Percentiles rank a stretch among this genome's conserved stretches.
These are phyloP conservation scores for Hermaeophaga mercurialis DNA, from an alignment of 2,888 invertebrate species.

Conservation along the genomic window DNA sequence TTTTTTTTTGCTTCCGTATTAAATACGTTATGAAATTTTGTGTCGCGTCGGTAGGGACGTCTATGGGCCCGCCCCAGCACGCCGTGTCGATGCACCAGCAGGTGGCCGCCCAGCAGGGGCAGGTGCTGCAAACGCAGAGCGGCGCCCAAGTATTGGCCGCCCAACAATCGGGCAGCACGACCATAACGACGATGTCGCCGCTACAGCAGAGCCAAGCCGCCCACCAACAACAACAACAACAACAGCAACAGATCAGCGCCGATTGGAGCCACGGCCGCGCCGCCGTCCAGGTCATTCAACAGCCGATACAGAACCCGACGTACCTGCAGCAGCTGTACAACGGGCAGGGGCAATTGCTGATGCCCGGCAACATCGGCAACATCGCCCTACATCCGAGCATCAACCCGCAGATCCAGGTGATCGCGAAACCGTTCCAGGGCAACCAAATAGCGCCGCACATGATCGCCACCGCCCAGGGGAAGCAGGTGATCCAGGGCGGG, in stretches of 20 bases:
- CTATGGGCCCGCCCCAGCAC: slow-evolving; percentile 55
- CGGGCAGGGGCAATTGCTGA: slow-evolving; percentile 77
- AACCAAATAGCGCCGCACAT: slow-evolving; percentile 80
- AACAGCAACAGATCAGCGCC: slow-evolving; percentile 66
- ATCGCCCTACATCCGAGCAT: slow-evolving; percentile 76
- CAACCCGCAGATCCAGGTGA: slow-evolving; percentile 77
- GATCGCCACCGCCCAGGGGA: slow-evolving; percentile 76
- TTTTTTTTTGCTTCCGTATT: neutral
- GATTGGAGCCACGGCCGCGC: slow-evolving; percentile 73
- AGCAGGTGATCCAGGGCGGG: slow-evolving; percentile 70
- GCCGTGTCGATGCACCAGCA: slow-evolving; percentile 63
- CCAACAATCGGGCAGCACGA: slow-evolving; percentile 59
- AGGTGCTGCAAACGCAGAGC: slow-evolving; percentile 59
- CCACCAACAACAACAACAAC: slow-evolving; percentile 63
- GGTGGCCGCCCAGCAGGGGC: slow-evolving; percentile 52
- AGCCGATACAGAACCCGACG: slow-evolving; percentile 74
- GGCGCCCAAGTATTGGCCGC: slow-evolving; percentile 51
- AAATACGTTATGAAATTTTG: too few species aligned
- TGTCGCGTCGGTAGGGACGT: slow-evolving; percentile 51
- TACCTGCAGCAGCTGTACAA: slow-evolving; percentile 83
- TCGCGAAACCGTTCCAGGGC: slow-evolving; percentile 84
- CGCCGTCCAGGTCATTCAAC: slow-evolving; percentile 79
- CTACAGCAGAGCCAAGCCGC: slow-evolving; percentile 65
- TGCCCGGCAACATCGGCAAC: slow-evolving; percentile 80
- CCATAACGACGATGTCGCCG: slow-evolving; percentile 78